phyloP scores from a whole-genome alignment of 1,140 invertebrate genomes.

The Phymorhynchus buccinoides region DNA sequence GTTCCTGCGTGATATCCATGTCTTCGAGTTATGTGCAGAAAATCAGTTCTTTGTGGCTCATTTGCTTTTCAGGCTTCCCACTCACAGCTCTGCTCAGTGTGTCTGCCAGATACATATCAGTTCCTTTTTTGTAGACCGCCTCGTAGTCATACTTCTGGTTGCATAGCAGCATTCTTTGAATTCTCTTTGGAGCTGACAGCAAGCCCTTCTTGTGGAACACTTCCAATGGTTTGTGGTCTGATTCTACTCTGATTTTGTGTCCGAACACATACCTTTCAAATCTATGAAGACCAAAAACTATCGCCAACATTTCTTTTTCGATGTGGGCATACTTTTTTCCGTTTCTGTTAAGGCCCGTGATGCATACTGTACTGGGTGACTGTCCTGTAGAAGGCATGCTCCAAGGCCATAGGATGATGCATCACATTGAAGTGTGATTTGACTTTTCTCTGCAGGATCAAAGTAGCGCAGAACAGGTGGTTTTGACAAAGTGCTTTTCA shows the following conservation, averaged over 20 bases:
- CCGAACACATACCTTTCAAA: slow-evolving; percentile 73
- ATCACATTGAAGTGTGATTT: background rate
- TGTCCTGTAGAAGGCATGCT: background rate
- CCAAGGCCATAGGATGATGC: slow-evolving; percentile 10
- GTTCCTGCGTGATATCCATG: too few species aligned
- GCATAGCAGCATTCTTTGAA: slow-evolving; percentile 60
- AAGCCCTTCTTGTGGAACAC: slow-evolving; percentile 47
- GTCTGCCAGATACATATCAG: slow-evolving; percentile 72
- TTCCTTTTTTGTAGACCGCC: slow-evolving; percentile 64
- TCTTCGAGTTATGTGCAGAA: background rate
- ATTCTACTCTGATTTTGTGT: slow-evolving; percentile 43
- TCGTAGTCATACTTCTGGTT: slow-evolving; percentile 72
- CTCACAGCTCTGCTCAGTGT: slow-evolving; percentile 46
- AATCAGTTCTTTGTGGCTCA: background rate
- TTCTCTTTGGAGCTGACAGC: slow-evolving; percentile 37
- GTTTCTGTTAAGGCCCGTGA: slow-evolving; percentile 64
- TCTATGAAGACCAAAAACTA: slow-evolving; percentile 65
- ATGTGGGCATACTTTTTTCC: slow-evolving; percentile 72
- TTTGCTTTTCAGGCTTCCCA: background rate
- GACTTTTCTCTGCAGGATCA: background rate
- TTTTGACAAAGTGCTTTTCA: background rate
- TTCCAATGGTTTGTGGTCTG: slow-evolving; percentile 49
- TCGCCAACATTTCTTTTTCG: slow-evolving; percentile 71
- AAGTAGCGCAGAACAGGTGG: background rate
- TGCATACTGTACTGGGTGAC: slow-evolving; percentile 69